phyloP scores from a whole-genome alignment of 2,888 invertebrate species.

The Xestia c-nigrum region DNA sequence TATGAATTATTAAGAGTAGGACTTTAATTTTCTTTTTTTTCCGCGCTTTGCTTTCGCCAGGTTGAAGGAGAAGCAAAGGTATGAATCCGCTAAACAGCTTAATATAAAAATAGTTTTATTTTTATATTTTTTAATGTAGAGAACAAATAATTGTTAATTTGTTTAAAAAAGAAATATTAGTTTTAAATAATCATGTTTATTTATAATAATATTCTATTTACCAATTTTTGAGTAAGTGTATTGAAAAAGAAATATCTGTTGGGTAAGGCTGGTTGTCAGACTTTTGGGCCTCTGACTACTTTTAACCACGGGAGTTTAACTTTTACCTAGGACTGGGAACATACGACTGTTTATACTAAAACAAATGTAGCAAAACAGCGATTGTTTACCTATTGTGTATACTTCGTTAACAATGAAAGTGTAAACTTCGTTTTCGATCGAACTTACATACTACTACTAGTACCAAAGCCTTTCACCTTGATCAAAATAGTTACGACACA shows the following conservation, averaged over 20 bases:
- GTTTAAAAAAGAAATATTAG: too few species aligned
- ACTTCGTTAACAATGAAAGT: slow-evolving; percentile 3
- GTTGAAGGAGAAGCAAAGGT: too few species aligned
- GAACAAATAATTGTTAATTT: too few species aligned
- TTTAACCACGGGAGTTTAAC: background rate
- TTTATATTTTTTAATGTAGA: too few species aligned
- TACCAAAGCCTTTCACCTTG: slow-evolving; percentile 27
- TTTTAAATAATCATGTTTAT: too few species aligned
- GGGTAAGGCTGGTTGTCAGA: background rate
- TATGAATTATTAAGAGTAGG: too few species aligned
- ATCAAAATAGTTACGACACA: slow-evolving; percentile 24
- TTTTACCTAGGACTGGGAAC: background rate
- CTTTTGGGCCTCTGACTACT: background rate
- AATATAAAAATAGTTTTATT: too few species aligned
- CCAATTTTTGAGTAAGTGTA: too few species aligned
- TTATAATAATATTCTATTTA: too few species aligned
- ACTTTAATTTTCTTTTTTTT: too few species aligned
- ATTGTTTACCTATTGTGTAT: slow-evolving; percentile 4
- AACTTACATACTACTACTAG: slow-evolving; percentile 4
- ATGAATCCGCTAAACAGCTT: too few species aligned
- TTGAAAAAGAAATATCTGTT: background rate
- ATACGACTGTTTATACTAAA: background rate
- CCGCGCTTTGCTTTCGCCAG: too few species aligned
- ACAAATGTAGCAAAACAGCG: background rate
- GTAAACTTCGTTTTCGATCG: slow-evolving; percentile 16